phyloP scores from a whole-genome alignment of 1,140 invertebrate species.

The Pseudoatta argentina region DNA sequence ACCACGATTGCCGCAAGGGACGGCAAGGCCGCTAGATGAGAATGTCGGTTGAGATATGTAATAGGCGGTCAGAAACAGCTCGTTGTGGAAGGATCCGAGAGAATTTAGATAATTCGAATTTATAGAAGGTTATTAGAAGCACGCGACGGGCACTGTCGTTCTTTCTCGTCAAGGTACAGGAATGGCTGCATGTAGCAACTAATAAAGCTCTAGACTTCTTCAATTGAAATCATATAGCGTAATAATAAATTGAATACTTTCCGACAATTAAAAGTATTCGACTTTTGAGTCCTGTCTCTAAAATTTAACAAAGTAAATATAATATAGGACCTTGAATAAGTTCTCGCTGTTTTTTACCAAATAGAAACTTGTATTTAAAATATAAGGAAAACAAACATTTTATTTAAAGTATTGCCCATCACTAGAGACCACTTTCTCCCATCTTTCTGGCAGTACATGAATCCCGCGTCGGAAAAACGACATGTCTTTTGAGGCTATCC shows the following conservation, averaged over 20 bases:
- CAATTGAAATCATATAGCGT: neutral
- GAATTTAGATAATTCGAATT: slow-evolving; percentile 53
- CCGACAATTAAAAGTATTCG: neutral
- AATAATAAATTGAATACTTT: slow-evolving; percentile 2
- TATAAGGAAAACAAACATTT: too few relatives aligned
- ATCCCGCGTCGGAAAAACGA: too few relatives aligned
- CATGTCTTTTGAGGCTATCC: too few relatives aligned
- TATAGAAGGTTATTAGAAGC: slow-evolving; percentile 60
- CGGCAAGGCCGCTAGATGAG: slow-evolving; percentile 68
- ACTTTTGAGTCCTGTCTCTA: neutral
- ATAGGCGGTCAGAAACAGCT: slow-evolving; percentile 27
- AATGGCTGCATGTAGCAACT: neutral
- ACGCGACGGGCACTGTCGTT: slow-evolving; percentile 56
- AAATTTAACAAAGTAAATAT: slow-evolving; percentile 1
- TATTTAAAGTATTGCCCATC: too few relatives aligned
- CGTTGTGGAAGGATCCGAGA: slow-evolving; percentile 16
- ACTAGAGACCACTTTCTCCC: too few relatives aligned
- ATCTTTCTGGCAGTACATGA: too few relatives aligned
- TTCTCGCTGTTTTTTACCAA: too few relatives aligned
- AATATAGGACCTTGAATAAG: too few relatives aligned
- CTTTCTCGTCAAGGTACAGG: neutral
- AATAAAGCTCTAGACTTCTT: neutral
- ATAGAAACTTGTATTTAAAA: too few relatives aligned
- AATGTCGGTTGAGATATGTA: slow-evolving; percentile 21
- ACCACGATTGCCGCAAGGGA: slow-evolving; percentile 52